Evolutionary conservation across 1,140 invertebrate species (phyloP).

Genomic region (Micrasema minimum): DNA sequence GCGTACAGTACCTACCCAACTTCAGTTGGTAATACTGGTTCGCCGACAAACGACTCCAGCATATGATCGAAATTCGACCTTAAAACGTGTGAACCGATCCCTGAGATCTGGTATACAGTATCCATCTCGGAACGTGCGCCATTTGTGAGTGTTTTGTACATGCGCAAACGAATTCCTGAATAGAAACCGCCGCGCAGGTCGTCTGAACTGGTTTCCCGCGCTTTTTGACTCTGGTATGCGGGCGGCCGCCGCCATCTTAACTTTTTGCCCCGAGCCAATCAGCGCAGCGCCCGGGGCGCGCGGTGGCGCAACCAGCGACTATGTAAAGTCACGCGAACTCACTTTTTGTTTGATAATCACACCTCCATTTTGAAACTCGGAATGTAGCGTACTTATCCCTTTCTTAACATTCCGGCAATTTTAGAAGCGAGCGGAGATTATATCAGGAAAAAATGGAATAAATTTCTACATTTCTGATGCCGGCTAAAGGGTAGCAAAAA

Average conservation of each 20-base stretch:
- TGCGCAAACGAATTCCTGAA: conserved; percentile 31
- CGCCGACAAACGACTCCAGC: not conserved
- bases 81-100: not conserved
- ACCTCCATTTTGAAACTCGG: conserved; percentile 15
- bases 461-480: not conserved
- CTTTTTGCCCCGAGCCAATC: conserved; percentile 1
- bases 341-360: conserved; percentile 10
- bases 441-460: not conserved
- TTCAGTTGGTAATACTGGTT: not conserved
- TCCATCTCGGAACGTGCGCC: conserved; percentile 4
- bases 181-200: conserved; percentile 27
- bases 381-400: conserved; percentile 2
- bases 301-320: not conserved
- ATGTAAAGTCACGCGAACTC: conserved; percentile 15
- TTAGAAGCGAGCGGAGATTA: not conserved
- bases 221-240: conserved; percentile 32
- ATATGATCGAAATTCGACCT: not conserved
- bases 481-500: not conserved
- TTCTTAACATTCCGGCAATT: not conserved
- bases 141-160: conserved; percentile 14
- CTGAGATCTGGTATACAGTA: not conserved
- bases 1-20: not conserved
- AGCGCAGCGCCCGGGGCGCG: not conserved
- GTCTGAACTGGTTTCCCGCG: conserved; percentile 32
- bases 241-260: conserved; percentile 19